These are phyloP conservation scores for Xerus inauris DNA, from an alignment of 2,113 vertebrate species.

Conservation along the genomic window DNA sequence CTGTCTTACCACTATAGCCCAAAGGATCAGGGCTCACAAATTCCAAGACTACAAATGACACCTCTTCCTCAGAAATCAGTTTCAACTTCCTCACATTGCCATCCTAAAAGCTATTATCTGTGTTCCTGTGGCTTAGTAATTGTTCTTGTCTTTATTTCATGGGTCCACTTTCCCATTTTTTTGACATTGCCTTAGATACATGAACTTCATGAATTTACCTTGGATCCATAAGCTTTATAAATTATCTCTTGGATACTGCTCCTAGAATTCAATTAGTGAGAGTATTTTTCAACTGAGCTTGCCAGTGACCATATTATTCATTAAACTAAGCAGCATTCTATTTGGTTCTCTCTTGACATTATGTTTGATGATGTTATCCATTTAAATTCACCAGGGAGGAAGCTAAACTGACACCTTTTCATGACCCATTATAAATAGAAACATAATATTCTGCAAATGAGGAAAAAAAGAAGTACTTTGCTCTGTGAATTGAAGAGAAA, in stretches of 20 bases:
- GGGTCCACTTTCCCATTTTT: neutral
- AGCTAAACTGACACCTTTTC: neutral
- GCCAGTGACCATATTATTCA: neutral
- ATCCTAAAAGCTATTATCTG: neutral
- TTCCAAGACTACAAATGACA: neutral
- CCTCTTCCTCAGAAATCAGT: neutral
- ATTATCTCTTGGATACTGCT: neutral
- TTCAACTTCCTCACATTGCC: neutral
- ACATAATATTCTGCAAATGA: neutral
- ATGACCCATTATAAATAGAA: neutral
- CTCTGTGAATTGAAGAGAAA: neutral
- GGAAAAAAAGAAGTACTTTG: neutral
- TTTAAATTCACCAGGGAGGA: neutral
- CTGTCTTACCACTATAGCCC: neutral
- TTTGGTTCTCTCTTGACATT: neutral
- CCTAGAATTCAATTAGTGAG: neutral
- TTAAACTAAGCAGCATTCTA: neutral
- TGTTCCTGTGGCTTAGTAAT: neutral
- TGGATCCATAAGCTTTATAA: neutral
- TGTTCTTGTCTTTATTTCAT: neutral
- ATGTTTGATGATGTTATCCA: neutral
- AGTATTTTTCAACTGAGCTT: slow-evolving; percentile 30
- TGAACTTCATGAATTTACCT: neutral
- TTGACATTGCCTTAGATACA: neutral
- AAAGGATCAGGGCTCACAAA: neutral